Evolutionary conservation across 2,888 invertebrate genomes (phyloP).

Genomic region (Sclerodermus sp.): DNA sequence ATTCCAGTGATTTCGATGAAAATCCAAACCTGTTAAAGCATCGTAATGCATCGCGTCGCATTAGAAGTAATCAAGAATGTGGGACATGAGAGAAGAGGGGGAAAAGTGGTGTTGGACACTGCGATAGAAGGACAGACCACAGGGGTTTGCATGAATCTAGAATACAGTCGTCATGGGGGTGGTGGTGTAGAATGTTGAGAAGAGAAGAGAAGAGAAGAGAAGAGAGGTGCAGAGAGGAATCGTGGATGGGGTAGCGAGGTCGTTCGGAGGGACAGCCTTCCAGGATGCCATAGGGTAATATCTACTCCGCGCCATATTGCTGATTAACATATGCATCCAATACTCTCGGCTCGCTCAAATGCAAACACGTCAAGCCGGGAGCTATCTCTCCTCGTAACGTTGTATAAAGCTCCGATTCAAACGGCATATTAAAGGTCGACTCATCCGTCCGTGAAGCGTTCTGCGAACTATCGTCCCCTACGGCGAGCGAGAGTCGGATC

Average conservation of each 20-base stretch:
- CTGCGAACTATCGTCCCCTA: conserved; percentile 39
- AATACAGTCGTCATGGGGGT: conserved; percentile 16
- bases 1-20: too few relatives aligned
- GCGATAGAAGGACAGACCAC: too few relatives aligned
- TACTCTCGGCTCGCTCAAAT: conserved; percentile 43
- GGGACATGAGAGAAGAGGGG: too few relatives aligned
- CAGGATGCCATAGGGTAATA: conserved; percentile 37
- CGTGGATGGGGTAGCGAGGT: conserved; percentile 12
- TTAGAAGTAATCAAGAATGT: too few relatives aligned
- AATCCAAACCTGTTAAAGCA: too few relatives aligned
- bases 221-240: conserved; percentile 1
- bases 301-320: conserved; percentile 48
- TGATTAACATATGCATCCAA: conserved; percentile 54
- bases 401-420: conserved; percentile 50
- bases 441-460: conserved; percentile 39
- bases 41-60: too few relatives aligned
- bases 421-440: conserved; percentile 52
- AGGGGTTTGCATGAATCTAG: conserved; percentile 18
- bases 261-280: conserved; percentile 31
- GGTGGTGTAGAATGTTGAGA: conserved; percentile 19
- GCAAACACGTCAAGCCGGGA: conserved; percentile 49
- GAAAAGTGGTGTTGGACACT: too few relatives aligned
- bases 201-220: conserved; percentile 18
- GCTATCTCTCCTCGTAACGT: conserved; percentile 42
- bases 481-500: conserved; percentile 24